phyloP scores from a whole-genome alignment of 1,140 invertebrate genomes.

The Meloidogyne exigua region DNA sequence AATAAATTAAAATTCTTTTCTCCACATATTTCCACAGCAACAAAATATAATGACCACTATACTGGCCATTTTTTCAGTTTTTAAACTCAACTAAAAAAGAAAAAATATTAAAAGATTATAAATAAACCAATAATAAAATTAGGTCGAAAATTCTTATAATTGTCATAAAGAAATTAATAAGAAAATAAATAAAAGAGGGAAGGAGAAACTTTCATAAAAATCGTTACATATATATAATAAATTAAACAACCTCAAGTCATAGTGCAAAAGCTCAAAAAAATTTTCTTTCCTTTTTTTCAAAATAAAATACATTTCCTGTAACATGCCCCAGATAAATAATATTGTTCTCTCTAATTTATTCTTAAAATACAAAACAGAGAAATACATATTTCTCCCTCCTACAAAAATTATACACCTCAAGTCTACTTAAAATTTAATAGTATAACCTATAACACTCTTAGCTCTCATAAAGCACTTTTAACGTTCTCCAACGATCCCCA shows the following conservation, averaged over 20 bases:
- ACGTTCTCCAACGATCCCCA: background rate
- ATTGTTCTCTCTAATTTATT: background rate
- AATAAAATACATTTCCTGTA: background rate
- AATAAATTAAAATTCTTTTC: background rate
- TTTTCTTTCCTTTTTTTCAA: background rate
- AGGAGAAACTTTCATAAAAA: background rate
- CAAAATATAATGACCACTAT: background rate
- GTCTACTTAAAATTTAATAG: too few species aligned
- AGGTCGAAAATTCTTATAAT: background rate
- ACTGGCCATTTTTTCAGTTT: background rate
- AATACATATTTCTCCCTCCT: background rate
- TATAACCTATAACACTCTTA: too few species aligned
- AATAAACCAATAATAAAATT: background rate
- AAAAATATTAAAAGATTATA: background rate
- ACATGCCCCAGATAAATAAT: constrained; percentile 1
- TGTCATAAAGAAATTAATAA: background rate
- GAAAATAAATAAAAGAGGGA: background rate
- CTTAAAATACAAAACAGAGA: background rate
- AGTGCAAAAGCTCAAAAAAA: background rate
- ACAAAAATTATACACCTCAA: too few species aligned
- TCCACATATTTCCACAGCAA: background rate
- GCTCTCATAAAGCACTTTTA: background rate
- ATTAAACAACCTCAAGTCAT: background rate
- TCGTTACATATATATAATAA: background rate
- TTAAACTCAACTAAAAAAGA: background rate